A percentile compares a stretch with the other conserved stretches of the same genome.
Evolutionary conservation across 2,113 vertebrate genomes (phyloP).

Genomic region (Scomber colias): DNA sequence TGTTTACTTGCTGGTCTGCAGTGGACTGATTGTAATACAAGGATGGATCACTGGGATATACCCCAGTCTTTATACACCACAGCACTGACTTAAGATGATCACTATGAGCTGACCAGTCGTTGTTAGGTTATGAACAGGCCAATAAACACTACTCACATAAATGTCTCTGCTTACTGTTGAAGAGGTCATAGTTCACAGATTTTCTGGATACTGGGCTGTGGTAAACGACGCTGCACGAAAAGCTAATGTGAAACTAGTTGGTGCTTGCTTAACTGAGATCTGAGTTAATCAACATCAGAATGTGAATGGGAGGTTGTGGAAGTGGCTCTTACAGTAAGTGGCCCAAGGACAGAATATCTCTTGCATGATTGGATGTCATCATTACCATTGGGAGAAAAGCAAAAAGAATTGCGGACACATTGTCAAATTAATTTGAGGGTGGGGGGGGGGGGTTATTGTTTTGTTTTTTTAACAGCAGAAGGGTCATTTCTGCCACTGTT

Average conservation of each 20-base stretch:
- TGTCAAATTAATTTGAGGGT: slow-evolving; percentile 34
- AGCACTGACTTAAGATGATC: background rate
- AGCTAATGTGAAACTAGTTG: slow-evolving; percentile 12
- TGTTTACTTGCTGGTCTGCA: too few species aligned
- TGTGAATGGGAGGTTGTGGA: slow-evolving; percentile 9
- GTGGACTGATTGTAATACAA: too few species aligned
- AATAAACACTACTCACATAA: slow-evolving; percentile 7
- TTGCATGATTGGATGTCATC: slow-evolving; percentile 46
- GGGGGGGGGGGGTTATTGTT: too few species aligned
- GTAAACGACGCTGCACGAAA: slow-evolving; percentile 8
- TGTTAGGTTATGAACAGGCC: background rate
- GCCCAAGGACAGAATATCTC: slow-evolving; percentile 44
- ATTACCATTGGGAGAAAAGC: slow-evolving; percentile 28
- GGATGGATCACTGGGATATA: background rate
- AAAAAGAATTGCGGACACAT: slow-evolving; percentile 25
- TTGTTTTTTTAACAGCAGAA: background rate
- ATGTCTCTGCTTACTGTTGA: slow-evolving; percentile 15
- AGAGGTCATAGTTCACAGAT: slow-evolving; percentile 17
- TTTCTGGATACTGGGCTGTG: slow-evolving; percentile 2
- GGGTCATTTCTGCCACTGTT: slow-evolving; percentile 19
- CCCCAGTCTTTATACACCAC: background rate
- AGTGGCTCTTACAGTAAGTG: slow-evolving; percentile 33
- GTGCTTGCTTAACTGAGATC: slow-evolving; percentile 39
- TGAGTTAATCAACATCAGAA: slow-evolving; percentile 23
- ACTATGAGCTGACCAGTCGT: background rate